Evolutionary conservation across 1,140 invertebrate species (phyloP).

Genomic region (Drosophila persimilis): DNA sequence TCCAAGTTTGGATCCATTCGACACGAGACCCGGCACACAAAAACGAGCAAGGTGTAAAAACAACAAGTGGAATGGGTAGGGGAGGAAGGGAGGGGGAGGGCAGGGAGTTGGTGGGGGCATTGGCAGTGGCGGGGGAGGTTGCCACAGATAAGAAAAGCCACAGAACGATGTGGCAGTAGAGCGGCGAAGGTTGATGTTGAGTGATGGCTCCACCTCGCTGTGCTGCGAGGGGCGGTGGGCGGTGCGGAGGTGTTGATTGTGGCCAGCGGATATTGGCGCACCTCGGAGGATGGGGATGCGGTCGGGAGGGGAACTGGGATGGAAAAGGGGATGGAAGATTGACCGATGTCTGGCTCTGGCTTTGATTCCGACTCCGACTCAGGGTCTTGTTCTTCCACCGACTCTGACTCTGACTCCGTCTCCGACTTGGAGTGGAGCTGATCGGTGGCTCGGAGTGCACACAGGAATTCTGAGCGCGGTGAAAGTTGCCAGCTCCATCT

Average conservation of each 20-base stretch:
- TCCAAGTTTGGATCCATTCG: conserved; percentile 54
- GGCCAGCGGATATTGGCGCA: conserved; percentile 66
- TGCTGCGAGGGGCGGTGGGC: conserved; percentile 31
- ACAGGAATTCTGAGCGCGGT: conserved; percentile 70
- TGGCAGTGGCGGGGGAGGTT: conserved; percentile 10
- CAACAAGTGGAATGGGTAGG: conserved; percentile 35
- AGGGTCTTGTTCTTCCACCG: conserved; percentile 4
- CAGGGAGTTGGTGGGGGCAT: conserved; percentile 12
- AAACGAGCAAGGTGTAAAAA: conserved; percentile 72
- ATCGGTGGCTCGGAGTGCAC: conserved; percentile 31
- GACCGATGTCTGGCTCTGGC: conserved; percentile 62
- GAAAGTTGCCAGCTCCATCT: conserved; percentile 72
- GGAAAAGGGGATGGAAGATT: conserved; percentile 41
- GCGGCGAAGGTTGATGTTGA: conserved; percentile 40
- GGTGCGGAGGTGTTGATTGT: conserved; percentile 67
- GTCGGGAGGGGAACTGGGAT: neutral
- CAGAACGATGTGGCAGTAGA: conserved; percentile 43
- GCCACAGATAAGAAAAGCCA: conserved; percentile 52
- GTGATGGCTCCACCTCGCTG: conserved; percentile 62
- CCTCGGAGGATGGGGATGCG: conserved; percentile 1
- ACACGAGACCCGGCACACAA: conserved; percentile 45
- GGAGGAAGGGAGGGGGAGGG: neutral
- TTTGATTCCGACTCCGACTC: conserved; percentile 12
- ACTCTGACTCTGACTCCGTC: conserved; percentile 9
- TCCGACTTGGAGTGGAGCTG: conserved; percentile 1